Conservation (phyloP, 2,797 vertebrate species). For the Pitangus sulphuratus region DNA sequence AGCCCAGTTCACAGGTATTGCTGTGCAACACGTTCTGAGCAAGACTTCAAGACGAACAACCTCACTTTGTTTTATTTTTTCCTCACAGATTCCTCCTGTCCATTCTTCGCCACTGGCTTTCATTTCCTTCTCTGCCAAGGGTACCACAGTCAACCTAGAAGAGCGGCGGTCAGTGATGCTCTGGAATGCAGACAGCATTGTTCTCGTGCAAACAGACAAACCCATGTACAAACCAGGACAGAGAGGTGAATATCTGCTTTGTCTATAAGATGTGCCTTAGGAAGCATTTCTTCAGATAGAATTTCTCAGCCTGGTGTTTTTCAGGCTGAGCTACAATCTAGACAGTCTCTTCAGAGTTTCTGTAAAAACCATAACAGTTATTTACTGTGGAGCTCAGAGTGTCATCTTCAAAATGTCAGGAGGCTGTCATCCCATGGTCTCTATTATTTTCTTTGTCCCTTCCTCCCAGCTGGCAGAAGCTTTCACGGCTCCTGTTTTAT, state of each 20-base stretch:
- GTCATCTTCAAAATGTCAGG: background rate
- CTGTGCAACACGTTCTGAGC: background rate
- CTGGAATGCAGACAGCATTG: slow-evolving; percentile 4
- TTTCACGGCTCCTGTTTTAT: background rate
- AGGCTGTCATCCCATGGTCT: background rate
- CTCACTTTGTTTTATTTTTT: background rate
- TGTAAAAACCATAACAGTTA: background rate
- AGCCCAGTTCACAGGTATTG: background rate
- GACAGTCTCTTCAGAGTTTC: background rate
- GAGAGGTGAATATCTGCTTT: slow-evolving; percentile 44
- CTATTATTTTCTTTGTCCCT: background rate
- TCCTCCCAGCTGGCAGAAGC: background rate
- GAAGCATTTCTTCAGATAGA: background rate
- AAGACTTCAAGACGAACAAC: background rate
- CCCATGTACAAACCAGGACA: slow-evolving; percentile 73
- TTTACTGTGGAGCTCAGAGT: background rate
- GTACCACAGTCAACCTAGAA: slow-evolving; percentile 20
- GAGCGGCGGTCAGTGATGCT: slow-evolving; percentile 58
- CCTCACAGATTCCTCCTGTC: slow-evolving; percentile 34
- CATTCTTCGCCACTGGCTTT: slow-evolving; percentile 44
- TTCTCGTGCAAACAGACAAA: slow-evolving; percentile 74
- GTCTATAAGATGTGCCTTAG: background rate
- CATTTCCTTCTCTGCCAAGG: slow-evolving; percentile 63
- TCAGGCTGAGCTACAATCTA: background rate
- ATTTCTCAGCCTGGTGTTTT: background rate